A percentile compares a stretch with the other conserved stretches of the same genome.
phyloP scores from a whole-genome alignment of 2,797 vertebrate genomes.

The Gymnoscopelus braueri region DNA sequence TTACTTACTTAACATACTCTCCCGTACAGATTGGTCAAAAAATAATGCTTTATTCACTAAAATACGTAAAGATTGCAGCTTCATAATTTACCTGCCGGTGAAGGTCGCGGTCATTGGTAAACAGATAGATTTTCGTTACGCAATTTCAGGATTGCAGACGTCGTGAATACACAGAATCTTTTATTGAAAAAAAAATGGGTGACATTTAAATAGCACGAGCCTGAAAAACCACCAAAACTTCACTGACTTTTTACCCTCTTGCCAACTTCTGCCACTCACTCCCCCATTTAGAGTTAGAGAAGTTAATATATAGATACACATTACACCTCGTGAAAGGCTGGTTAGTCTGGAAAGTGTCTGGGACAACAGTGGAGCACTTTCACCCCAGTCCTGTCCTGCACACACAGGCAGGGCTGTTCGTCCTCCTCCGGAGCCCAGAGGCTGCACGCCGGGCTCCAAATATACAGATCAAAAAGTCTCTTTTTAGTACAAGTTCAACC shows the following conservation, averaged over 20 bases:
- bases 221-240: constrained; percentile 10
- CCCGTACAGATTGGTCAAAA: too few species aligned
- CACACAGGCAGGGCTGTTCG: constrained; percentile 71
- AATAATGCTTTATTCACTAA: too few species aligned
- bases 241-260: constrained; percentile 16
- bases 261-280: background rate
- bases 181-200: constrained; percentile 41
- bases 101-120: too few species aligned
- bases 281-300: constrained; percentile 40
- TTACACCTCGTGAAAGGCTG: constrained; percentile 35
- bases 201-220: constrained; percentile 27
- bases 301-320: constrained; percentile 38
- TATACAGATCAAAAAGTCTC: constrained; percentile 57
- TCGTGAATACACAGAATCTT: constrained; percentile 18
- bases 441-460: constrained; percentile 55
- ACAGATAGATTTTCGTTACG: background rate
- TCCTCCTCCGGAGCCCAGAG: constrained; percentile 29
- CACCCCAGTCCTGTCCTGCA: constrained; percentile 24
- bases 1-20: too few species aligned
- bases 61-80: too few species aligned
- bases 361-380: constrained; percentile 59
- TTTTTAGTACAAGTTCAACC: constrained; percentile 64
- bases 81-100: too few species aligned
- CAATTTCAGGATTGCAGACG: background rate
- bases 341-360: constrained; percentile 44